Conservation (phyloP, 2,113 vertebrate genomes). For the Sphyrna mokarran region DNA sequence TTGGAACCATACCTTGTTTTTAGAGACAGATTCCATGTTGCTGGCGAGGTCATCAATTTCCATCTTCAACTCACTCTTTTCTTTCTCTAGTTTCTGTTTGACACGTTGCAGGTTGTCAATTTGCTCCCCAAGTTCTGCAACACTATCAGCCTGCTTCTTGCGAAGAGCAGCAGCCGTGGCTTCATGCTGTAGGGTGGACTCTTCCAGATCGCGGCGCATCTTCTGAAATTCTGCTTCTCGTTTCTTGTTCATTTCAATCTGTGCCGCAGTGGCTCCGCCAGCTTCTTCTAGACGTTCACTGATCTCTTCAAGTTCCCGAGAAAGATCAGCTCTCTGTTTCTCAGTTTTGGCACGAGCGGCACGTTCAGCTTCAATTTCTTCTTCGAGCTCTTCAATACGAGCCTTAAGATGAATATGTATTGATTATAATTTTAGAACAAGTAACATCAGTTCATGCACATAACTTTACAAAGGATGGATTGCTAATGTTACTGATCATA, state of each 20-base stretch:
- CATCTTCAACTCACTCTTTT: conserved; percentile 64
- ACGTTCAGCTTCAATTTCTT: conserved; percentile 53
- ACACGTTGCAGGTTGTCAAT: conserved; percentile 60
- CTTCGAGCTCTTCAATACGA: conserved; percentile 57
- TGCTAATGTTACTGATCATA: no score
- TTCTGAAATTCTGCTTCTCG: conserved; percentile 60
- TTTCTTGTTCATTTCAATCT: conserved; percentile 61
- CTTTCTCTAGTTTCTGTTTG: conserved; percentile 55
- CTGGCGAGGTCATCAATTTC: conserved; percentile 54
- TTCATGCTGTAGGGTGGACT: conserved; percentile 63
- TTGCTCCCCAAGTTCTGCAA: conserved; percentile 49
- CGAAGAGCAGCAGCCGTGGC: conserved; percentile 47
- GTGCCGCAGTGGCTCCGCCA: conserved; percentile 47
- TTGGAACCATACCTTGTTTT: conserved; percentile 59
- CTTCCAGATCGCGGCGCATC: conserved; percentile 60
- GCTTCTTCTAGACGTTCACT: conserved; percentile 53
- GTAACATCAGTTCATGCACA: background rate
- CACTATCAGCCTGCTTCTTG: conserved; percentile 53
- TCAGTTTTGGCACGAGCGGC: conserved; percentile 45
- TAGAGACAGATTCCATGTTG: conserved; percentile 51
- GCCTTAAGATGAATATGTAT: conserved; percentile 44
- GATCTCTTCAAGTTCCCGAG: conserved; percentile 54
- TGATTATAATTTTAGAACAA: background rate
- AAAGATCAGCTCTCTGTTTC: conserved; percentile 47
- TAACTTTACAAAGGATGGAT: no score